Conservation (phyloP, 2,797 vertebrate genomes). For the Hylomyscus alleni region DNA sequence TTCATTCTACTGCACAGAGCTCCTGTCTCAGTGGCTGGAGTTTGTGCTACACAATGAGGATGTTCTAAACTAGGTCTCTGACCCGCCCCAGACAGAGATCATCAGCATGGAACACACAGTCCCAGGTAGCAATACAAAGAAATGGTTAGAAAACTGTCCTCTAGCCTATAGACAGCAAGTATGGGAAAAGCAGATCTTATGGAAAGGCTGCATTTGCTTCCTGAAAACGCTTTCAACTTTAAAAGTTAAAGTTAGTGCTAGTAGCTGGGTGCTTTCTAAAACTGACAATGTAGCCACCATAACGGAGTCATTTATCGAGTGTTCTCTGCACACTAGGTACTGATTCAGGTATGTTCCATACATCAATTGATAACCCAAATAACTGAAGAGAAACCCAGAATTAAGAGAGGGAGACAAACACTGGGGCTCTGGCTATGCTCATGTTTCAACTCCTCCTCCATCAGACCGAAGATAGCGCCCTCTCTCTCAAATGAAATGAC, state of each 20-base stretch:
- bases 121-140: not conserved
- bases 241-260: not conserved
- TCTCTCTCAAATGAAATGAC: not conserved
- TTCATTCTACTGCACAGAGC: not conserved
- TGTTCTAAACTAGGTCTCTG: not conserved
- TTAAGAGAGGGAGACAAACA: too few relatives aligned
- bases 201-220: not conserved
- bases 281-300: not conserved
- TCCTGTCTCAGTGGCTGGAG: too few relatives aligned
- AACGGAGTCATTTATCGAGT: not conserved
- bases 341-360: rapidly evolving
- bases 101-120: not conserved
- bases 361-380: not conserved
- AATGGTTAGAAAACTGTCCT: not conserved
- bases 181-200: not conserved
- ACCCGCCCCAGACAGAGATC: not conserved
- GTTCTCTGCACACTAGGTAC: not conserved
- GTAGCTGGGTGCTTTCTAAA: constrained; percentile 6
- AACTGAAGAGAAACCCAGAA: not conserved
- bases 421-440: too few relatives aligned
- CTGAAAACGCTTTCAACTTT: not conserved
- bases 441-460: not conserved
- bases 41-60: not conserved
- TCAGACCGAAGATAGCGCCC: not conserved
- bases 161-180: not conserved